These are phyloP conservation scores for Agriopis marginaria DNA, from an alignment of 2,888 invertebrate genomes.

Conservation along the genomic window DNA sequence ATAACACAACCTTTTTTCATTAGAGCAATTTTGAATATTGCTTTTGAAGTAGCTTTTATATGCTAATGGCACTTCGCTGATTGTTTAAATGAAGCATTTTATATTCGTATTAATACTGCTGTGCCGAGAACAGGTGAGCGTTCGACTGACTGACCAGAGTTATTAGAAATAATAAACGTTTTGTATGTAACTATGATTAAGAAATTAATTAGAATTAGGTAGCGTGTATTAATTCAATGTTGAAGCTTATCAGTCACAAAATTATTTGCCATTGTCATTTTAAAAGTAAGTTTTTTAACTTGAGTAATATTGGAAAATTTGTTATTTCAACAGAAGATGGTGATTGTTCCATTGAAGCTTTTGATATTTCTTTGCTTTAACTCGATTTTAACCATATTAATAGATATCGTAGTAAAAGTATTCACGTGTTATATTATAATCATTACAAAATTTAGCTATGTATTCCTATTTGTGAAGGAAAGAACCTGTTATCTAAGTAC, in stretches of 20 bases:
- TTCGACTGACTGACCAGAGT: constrained; percentile 79
- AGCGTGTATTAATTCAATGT: constrained; percentile 69
- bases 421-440: constrained; percentile 11
- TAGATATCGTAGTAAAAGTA: constrained; percentile 38
- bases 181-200: constrained; percentile 68
- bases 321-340: constrained; percentile 17
- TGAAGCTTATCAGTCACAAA: constrained; percentile 67
- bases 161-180: constrained; percentile 73
- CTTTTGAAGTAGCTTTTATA: constrained; percentile 45
- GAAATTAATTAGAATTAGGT: constrained; percentile 72
- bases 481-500: constrained; percentile 53
- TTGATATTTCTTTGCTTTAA: constrained; percentile 22
- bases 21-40: constrained; percentile 24
- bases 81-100: constrained; percentile 40
- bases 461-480: constrained; percentile 51
- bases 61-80: constrained; percentile 22
- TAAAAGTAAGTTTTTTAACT: constrained; percentile 47
- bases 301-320: constrained; percentile 25
- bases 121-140: constrained; percentile 72
- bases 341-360: constrained; percentile 19
- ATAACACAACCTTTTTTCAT: constrained; percentile 25
- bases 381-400: constrained; percentile 46
- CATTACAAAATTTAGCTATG: constrained; percentile 24
- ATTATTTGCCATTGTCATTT: constrained; percentile 59
- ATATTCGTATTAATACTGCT: constrained; percentile 56